Evolutionary conservation across 37 sponge, comb jelly and placozoan species (phyloP).

Genomic region (Spongia lamella): DNA sequence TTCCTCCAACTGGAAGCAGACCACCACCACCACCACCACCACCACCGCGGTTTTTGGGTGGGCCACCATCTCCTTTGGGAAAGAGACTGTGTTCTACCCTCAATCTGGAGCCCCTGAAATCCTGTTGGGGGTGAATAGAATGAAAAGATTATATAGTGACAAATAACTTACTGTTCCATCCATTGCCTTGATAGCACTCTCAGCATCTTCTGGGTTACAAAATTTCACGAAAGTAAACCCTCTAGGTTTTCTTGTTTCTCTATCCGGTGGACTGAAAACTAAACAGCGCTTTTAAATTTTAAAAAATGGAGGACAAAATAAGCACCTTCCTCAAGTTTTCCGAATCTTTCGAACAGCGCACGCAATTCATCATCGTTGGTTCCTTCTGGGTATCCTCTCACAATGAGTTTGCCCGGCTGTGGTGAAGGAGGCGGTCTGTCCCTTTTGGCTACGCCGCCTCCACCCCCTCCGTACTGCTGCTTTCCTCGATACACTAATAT

Average conservation of each 20-base stretch:
- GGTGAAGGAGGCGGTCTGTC: too few relatives aligned
- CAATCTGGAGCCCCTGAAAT: too few relatives aligned
- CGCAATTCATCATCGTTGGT: slow-evolving; percentile 41
- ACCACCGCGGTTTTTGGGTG: too few relatives aligned
- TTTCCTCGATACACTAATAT: too few relatives aligned
- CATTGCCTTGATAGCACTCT: slow-evolving; percentile 60
- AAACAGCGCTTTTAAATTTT: neutral
- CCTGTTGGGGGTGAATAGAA: too few relatives aligned
- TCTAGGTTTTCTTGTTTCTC: slow-evolving; percentile 50
- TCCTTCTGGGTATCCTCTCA: slow-evolving; percentile 56
- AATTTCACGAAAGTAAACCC: slow-evolving; percentile 63
- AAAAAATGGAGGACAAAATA: neutral
- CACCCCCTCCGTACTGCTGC: too few relatives aligned
- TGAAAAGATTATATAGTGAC: too few relatives aligned
- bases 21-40: too few relatives aligned
- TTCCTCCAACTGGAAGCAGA: too few relatives aligned
- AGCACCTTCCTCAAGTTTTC: slow-evolving; percentile 71
- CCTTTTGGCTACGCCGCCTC: too few relatives aligned
- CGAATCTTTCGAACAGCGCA: slow-evolving; percentile 71
- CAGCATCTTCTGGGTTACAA: slow-evolving; percentile 56
- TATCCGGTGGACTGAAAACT: slow-evolving; percentile 60
- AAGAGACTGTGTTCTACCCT: too few relatives aligned
- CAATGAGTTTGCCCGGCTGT: slow-evolving; percentile 47
- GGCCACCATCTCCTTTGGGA: too few relatives aligned
- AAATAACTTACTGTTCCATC: slow-evolving; percentile 43